Conservation (phyloP, 2,113 vertebrate species). For the Eretmodus cyanostictus region DNA sequence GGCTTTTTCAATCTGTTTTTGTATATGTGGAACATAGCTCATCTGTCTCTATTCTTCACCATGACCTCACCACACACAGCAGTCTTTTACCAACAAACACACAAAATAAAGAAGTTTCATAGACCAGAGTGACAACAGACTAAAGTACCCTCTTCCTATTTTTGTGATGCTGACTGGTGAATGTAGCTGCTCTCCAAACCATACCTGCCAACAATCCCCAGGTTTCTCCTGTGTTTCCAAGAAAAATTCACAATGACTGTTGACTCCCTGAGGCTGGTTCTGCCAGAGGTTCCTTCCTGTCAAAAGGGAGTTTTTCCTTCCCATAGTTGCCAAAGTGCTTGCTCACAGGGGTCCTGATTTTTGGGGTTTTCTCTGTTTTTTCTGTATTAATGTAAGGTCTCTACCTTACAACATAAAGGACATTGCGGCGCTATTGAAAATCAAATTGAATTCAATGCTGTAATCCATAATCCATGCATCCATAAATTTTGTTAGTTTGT, state of each 20-base stretch:
- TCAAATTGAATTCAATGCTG: not conserved
- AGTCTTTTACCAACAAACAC: not conserved
- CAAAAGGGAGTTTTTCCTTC: not conserved
- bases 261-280: not conserved
- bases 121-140: not conserved
- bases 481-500: not conserved
- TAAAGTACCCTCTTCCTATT: not conserved
- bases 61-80: not conserved
- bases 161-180: not conserved
- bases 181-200: not conserved
- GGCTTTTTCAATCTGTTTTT: not conserved
- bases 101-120: not conserved
- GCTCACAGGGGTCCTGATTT: not conserved
- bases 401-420: not conserved
- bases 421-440: rapidly evolving
- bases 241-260: not conserved
- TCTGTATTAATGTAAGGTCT: not conserved
- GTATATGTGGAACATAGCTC: not conserved
- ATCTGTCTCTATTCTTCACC: not conserved
- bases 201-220: not conserved
- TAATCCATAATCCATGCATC: not conserved
- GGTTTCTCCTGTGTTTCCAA: not conserved
- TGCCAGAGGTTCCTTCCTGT: not conserved
- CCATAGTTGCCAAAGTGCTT: not conserved
- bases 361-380: not conserved